Evolutionary conservation across 2,888 invertebrate species (phyloP), one percentile per base, ranked within the genome.

Genomic region (Parapristionchus giblindavisi): DNA sequence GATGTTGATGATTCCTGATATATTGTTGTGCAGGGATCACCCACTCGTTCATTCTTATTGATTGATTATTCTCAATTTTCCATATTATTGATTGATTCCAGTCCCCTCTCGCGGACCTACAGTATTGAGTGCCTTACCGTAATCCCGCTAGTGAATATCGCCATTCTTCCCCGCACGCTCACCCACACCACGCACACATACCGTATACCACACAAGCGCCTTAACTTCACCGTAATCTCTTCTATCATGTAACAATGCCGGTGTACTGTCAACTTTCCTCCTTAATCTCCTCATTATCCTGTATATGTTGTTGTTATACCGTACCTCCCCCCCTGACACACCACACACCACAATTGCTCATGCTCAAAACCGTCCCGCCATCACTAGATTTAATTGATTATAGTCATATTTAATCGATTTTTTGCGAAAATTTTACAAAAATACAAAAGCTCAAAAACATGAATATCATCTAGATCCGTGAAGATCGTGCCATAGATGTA

Each of bases 401-500:
- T n/a, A n/a, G n/a, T n/a, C n/a, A n/a, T n/a, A n/a, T n/a, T n/a
- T n/a, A n/a, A n/a, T n/a, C n/a, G n/a, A n/a, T n/a, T n/a, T n/a
- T n/a, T n/a, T n/a, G n/a, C n/a, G n/a, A n/a, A 65, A 65, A 65
- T 65, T 43, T 21, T 65, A 40, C 40, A 43, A 43, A 65, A 65
- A 43, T 43, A 43, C 43, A 43, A 43, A 43, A 61, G 29, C 0
- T 0, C 1, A 65, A n/a, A 65, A 65, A 65, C 27, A 65, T 27
- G 43, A 24, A 43, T 43, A 5, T 43, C 34, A 43, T 40, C 4
- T 43, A 4, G 2, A 43, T 43, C 63, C 43, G 40, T 40, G 43
- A 43, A 36, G n/a, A 65, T 43, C 32, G 63, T 65, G 63, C 63
- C 63, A 65, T 65, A 17, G 32, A 29, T 65, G 43, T 43, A 65